phyloP scores from a whole-genome alignment of 2,797 vertebrate genomes.

The Tiaroga cobitis region DNA sequence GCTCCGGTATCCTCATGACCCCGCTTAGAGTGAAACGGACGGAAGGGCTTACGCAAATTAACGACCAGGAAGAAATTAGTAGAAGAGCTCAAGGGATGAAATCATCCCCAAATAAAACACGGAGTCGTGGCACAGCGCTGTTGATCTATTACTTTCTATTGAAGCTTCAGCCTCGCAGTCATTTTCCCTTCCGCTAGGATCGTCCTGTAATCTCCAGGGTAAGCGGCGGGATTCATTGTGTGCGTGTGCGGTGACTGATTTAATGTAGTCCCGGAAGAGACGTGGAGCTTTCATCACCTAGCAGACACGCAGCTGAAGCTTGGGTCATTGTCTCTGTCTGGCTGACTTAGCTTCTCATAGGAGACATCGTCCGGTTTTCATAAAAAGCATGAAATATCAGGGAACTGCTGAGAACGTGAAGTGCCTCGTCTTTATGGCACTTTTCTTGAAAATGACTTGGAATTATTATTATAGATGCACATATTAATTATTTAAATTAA shows the following conservation, averaged over 20 bases:
- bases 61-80: conserved; percentile 67
- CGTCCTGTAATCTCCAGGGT: conserved; percentile 64
- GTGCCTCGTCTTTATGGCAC: background rate
- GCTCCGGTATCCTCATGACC: background rate
- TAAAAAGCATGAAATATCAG: background rate
- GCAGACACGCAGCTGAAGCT: background rate
- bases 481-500: background rate
- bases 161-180: conserved; percentile 65
- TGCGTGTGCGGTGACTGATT: conserved; percentile 53
- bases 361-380: background rate
- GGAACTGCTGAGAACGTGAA: background rate
- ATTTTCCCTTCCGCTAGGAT: conserved; percentile 56
- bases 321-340: background rate
- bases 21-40: conserved; percentile 35
- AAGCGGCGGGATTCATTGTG: conserved; percentile 63
- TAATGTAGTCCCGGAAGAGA: conserved; percentile 23
- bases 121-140: conserved; percentile 67
- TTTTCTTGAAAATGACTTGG: background rate
- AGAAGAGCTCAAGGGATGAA: conserved; percentile 64
- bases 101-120: conserved; percentile 74
- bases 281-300: background rate
- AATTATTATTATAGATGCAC: background rate
- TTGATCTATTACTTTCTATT: conserved; percentile 67
- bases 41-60: conserved; percentile 56
- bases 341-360: background rate